These are phyloP conservation scores for Scaptomyza reducta DNA, from an alignment of 2,888 invertebrate genomes.

Conservation along the genomic window DNA sequence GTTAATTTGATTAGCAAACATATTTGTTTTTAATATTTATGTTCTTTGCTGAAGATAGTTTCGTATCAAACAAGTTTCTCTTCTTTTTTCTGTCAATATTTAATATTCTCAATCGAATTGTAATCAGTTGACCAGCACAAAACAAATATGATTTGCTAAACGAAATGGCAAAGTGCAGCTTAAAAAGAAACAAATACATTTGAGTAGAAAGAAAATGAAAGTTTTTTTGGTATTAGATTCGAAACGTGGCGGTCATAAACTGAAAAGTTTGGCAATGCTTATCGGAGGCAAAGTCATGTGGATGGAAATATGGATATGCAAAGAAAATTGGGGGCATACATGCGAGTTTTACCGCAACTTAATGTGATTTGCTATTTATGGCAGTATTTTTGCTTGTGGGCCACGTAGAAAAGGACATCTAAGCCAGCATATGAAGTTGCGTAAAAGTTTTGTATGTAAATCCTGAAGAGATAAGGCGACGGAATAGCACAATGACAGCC, in stretches of 20 bases:
- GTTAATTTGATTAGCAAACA: too few species aligned
- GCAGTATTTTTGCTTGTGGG: slow-evolving; percentile 15
- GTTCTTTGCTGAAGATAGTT: too few species aligned
- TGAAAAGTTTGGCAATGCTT: slow-evolving; percentile 69
- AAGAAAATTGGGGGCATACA: slow-evolving; percentile 14
- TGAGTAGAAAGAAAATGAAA: slow-evolving; percentile 29
- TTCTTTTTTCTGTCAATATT: too few species aligned
- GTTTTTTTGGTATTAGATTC: slow-evolving; percentile 23
- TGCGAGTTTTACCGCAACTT: slow-evolving; percentile 67
- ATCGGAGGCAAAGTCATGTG: slow-evolving; percentile 54
- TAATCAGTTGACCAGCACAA: slow-evolving; percentile 28
- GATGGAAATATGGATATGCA: slow-evolving; percentile 42
- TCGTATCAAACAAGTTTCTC: too few species aligned
- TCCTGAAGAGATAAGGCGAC: slow-evolving; percentile 82
- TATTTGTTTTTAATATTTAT: too few species aligned
- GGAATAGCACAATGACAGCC: slow-evolving; percentile 82
- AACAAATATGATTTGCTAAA: slow-evolving; percentile 18
- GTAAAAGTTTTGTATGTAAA: slow-evolving; percentile 81
- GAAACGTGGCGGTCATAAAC: slow-evolving; percentile 72
- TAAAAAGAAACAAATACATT: slow-evolving; percentile 8
- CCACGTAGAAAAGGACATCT: slow-evolving; percentile 45
- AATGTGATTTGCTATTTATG: slow-evolving; percentile 81
- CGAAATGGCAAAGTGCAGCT: slow-evolving; percentile 28
- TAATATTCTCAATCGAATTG: neutral
- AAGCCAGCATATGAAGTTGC: slow-evolving; percentile 78